Base-by-base conservation (phyloP, 2,113 vertebrate species). In the Callithrix jacchus region DNA sequence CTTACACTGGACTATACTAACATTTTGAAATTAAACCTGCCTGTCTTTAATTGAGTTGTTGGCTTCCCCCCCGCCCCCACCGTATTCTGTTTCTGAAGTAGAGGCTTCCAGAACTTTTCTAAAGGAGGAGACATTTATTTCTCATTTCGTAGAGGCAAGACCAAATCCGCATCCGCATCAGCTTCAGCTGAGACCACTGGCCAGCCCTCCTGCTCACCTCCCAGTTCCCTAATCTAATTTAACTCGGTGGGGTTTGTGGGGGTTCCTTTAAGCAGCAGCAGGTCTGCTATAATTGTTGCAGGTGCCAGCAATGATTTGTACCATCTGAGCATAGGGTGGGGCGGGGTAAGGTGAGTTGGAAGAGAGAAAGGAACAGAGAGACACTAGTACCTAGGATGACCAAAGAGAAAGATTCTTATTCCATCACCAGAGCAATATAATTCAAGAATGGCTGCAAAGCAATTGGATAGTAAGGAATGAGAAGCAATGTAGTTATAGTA, bases 171-270 rank as follows among this genome's bases (percentile, higher is more conserved):
- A 42, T 5, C 40, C 40, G 5, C 3, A 13, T 94, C 83, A 90
- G 73, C 77, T 97, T 98, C 98, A 98, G 96, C 91, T 21, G 96
- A 97, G 97, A 98, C 98, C 97, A 92, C 98, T 96, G 98, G 97
- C 98, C 97, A 97, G 98, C 93, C 95, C 96, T 98, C 96, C 98
- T 97, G 96, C 95, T 98, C 97, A 96, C 97, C 98, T 99, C 98
- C 98, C 98, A 98, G 98, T 99, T 99, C 98, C 98, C 98, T 99
- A 98, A 99, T 99, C 98, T 98, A 98, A 99, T 99, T 98, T 98
- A 98, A 98, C 98, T 98, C 98, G 42, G 95, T 98, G 98, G 98
- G 98, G 97, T 98, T 98, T 98, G 95, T 97, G 89, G 94, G 98
- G 97, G 97, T 98, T 99, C 98, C 98, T 98, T 98, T 98, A 97